A percentile compares a stretch with the other conserved stretches of the same genome.
Evolutionary conservation across 2,113 vertebrate genomes (phyloP).

Genomic region (Paedocypris sp.): DNA sequence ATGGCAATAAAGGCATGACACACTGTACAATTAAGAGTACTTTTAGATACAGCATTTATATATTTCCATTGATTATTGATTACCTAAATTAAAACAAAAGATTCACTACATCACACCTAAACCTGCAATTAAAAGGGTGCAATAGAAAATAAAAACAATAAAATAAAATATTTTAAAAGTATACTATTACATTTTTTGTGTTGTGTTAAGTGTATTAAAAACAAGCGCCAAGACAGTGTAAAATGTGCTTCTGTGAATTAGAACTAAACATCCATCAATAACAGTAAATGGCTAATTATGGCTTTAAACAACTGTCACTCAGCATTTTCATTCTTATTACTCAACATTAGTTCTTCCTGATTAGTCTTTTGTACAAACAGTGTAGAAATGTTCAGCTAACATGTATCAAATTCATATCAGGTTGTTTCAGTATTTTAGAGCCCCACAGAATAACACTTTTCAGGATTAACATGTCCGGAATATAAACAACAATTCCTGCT

Average conservation of each 20-base stretch:
- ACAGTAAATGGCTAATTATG: not conserved
- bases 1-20: too few species aligned
- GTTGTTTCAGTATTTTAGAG: not conserved
- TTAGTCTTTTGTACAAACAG: not conserved
- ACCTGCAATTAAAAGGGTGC: not conserved
- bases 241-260: not conserved
- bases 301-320: conserved; percentile 5
- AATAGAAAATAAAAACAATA: not conserved
- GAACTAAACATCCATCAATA: not conserved
- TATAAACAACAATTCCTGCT: conserved; percentile 8
- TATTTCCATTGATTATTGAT: too few species aligned
- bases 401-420: not conserved
- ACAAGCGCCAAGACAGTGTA: not conserved
- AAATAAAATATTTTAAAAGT: not conserved
- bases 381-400: not conserved
- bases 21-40: too few species aligned
- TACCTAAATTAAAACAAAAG: too few species aligned
- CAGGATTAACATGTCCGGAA: not conserved
- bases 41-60: too few species aligned
- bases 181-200: too few species aligned
- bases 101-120: too few species aligned
- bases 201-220: not conserved
- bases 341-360: not conserved
- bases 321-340: not conserved
- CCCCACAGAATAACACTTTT: not conserved